Conservation (phyloP, 2,113 vertebrate genomes). For the Trichechus manatus region DNA sequence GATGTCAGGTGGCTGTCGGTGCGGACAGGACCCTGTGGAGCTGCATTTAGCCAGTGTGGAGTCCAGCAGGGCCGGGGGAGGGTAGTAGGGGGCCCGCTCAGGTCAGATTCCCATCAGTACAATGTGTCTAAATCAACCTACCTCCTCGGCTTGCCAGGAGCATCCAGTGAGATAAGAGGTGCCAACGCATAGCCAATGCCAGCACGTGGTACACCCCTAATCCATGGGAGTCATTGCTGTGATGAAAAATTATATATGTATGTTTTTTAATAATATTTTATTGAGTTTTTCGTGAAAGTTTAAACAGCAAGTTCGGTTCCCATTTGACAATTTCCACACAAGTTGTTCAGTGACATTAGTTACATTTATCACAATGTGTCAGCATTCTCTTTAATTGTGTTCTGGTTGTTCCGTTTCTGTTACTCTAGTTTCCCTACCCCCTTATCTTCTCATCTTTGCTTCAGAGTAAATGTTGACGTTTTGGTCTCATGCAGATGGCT, state of each 20-base stretch:
- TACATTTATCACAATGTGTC: background rate
- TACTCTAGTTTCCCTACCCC: background rate
- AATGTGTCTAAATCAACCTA: background rate
- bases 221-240: background rate
- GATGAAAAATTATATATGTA: background rate
- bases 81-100: background rate
- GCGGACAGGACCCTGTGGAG: fast-evolving
- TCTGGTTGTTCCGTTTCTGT: background rate
- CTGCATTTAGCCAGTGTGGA: background rate
- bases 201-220: fast-evolving
- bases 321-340: background rate
- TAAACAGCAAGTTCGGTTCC: background rate
- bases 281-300: background rate
- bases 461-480: background rate
- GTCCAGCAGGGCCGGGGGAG: no score
- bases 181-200: no score
- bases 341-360: background rate
- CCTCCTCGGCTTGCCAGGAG: background rate
- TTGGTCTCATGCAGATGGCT: background rate
- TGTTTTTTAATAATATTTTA: background rate
- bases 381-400: background rate
- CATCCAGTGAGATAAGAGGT: background rate
- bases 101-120: background rate
- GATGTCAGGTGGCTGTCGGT: background rate
- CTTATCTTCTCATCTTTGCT: background rate